phyloP scores from a whole-genome alignment of 2,797 vertebrate species.

The Pangasius larnaudii region DNA sequence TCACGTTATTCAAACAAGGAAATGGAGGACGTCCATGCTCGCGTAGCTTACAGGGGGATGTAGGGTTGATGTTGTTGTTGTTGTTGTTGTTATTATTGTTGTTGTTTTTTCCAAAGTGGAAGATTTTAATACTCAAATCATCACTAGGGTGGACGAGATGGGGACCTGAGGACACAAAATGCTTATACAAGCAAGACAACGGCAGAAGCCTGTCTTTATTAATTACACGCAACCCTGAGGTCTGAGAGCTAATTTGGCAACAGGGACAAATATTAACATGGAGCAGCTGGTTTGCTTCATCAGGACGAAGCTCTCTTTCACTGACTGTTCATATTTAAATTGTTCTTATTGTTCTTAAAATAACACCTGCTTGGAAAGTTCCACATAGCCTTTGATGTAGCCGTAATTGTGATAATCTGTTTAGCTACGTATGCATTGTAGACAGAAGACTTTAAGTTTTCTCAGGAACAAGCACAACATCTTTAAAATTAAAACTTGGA shows the following conservation, averaged over 20 bases:
- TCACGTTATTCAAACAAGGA: conserved; percentile 59
- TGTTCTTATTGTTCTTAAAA: not conserved
- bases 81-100: not conserved
- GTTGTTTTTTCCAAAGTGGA: not conserved
- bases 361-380: conserved; percentile 16
- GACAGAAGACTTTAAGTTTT: not conserved
- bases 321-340: conserved; percentile 2
- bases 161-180: conserved; percentile 40
- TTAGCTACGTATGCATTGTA: not conserved
- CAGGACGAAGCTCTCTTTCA: not conserved
- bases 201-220: conserved; percentile 52
- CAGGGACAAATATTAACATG: conserved; percentile 41
- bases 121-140: conserved; percentile 54
- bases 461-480: too few relatives aligned
- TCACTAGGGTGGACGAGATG: conserved; percentile 13
- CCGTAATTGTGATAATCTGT: not conserved
- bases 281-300: conserved; percentile 25
- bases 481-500: too few relatives aligned
- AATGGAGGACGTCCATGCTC: conserved; percentile 47
- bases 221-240: conserved; percentile 45
- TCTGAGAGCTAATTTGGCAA: conserved; percentile 45
- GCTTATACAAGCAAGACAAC: conserved; percentile 52
- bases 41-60: not conserved
- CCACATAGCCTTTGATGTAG: not conserved
- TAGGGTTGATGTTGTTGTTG: not conserved